Conservation (phyloP, 2,113 vertebrate genomes). For the Tichodroma muraria region DNA sequence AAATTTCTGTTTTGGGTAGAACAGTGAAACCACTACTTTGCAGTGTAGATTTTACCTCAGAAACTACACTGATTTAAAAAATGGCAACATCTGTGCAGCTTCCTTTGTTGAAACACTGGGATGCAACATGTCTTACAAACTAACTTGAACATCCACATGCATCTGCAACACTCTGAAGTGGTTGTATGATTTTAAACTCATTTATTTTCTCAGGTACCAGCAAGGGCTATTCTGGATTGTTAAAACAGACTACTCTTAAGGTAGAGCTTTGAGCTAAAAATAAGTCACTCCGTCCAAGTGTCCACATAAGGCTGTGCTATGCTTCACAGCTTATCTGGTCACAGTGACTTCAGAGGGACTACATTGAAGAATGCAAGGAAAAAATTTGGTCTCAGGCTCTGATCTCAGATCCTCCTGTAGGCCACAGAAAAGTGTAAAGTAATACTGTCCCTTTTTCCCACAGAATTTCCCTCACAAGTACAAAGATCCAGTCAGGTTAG, state of each 20-base stretch:
- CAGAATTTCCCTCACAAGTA: neutral
- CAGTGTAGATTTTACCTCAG: neutral
- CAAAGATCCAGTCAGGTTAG: neutral
- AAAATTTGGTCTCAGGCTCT: neutral
- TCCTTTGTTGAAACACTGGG: neutral
- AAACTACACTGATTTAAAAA: neutral
- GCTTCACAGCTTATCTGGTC: slow-evolving; percentile 41
- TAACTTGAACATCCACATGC: neutral
- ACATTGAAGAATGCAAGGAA: neutral
- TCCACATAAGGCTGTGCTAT: slow-evolving; percentile 49
- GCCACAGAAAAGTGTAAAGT: neutral
- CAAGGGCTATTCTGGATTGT: neutral
- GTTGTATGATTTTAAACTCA: neutral
- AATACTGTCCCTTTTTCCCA: neutral
- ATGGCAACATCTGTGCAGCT: neutral
- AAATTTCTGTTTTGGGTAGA: neutral
- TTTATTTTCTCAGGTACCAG: neutral
- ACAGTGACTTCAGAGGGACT: slow-evolving; percentile 16
- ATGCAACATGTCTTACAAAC: neutral
- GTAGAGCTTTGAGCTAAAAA: slow-evolving; percentile 53
- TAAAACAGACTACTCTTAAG: neutral
- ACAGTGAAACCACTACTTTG: neutral
- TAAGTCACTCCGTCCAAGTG: neutral
- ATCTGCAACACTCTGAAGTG: neutral
- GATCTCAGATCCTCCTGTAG: neutral